Evolutionary conservation across 2,113 vertebrate species (phyloP), one percentile per base, ranked within the genome.

Genomic region (Semicossyphus pulcher): DNA sequence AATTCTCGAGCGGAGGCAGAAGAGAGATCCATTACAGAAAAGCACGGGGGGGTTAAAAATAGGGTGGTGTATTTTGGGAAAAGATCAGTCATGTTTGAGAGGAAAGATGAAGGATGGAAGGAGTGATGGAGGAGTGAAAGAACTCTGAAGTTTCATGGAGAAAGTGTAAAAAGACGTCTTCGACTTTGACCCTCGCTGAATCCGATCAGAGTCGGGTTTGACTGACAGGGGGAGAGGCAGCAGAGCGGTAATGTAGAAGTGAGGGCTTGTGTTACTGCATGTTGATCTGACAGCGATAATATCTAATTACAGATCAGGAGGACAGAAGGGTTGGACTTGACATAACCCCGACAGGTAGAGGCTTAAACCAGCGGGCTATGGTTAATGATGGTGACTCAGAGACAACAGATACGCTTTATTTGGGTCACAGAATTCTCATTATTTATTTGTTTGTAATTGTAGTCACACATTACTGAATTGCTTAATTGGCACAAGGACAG

Each of bases 291-390:
- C 68, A 25, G 29, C 64, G 67, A 42, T 80, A 47, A 86, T 83
- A 91, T 91, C 88, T 89, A 86, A 85, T 91, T 86, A 90, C 84
- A 85, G 80, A 88, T 88, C 63, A 83, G 61, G 63, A 62, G 47
- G 26, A 76, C 34, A 73, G 44, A 58, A 31, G 53, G 41, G 37
- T 3, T 8, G 10, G 25, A 31, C 66, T 31, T 3, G n/a, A 48
- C 9, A 56, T 16, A 20, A 65, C 23, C 29, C 28, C 45, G 58
- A 45, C 57, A 61, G 62, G 21, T 42, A 28, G 16, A 57, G 56
- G 18, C 10, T 15, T 41, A 45, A n/a, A 28, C 15, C 54, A 51
- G 21, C 44, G n/a, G 41, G 16, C 47, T 45, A 51, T 69, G 37
- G 65, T 69, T 52, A 78, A 84, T 61, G 70, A 49, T 31, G 64